Evolutionary conservation across 2,888 invertebrate species (phyloP), one percentile per base, ranked within the genome.

Genomic region (Crepidodera aurea): DNA sequence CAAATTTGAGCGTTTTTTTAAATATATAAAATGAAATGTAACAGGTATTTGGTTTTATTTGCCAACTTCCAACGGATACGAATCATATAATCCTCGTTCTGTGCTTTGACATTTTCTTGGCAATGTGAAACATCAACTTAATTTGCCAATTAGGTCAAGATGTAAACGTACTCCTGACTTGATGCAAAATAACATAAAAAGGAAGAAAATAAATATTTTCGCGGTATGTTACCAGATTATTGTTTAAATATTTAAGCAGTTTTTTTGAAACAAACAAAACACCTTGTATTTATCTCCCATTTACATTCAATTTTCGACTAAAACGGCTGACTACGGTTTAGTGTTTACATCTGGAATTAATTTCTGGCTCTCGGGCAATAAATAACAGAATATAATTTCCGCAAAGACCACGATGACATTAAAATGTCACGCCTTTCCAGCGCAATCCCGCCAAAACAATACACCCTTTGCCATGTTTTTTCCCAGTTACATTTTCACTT

Each of bases 381-480:
- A 56, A 56, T 56, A 56, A 56, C 56, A 13, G 32, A 46, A 56
- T 46, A 56, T 56, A 56, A 56, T 56, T 56, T 56, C 56, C 56
- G 56, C 56, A 56, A 56, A 56, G 56, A 37, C 56, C 56, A 18
- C 56, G 44, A 56, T 56, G 56, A 56, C 56, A 56, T 22, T 56
- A 56, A 48, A 56, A 56, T 56, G 56, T 56, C 56, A 56, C 56
- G 56, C 56, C 40, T 34, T 56, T 34, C 56, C 25, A 22, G 13
- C 44, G 19, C 18, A 59, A 44, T 22, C 59, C 51, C 51, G 19
- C 51, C 51, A 37, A 46, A 51, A 59, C 44, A 59, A 53, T 59
- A 44, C 59, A 53, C 59, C 51, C 59, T 22, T 58, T 58, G 25
- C 19, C 42, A 34, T 59, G 39, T 53, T 19, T 34, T 34, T 29